phyloP scores from a whole-genome alignment of 2,797 vertebrate species.

The Clangula hyemalis region DNA sequence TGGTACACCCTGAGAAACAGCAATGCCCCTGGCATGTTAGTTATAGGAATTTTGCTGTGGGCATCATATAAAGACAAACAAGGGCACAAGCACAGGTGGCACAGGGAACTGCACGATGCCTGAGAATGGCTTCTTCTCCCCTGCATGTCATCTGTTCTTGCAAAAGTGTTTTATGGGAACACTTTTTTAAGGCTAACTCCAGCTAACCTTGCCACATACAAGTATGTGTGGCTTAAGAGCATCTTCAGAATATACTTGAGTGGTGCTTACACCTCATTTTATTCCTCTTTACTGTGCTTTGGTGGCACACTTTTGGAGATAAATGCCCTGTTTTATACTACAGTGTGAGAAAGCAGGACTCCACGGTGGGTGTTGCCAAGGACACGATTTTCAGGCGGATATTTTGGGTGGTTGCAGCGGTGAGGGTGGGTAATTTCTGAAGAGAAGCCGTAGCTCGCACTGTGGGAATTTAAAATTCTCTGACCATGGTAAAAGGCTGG shows the following conservation, averaged over 20 bases:
- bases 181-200: background rate
- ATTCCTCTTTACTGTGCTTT: background rate
- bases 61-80: background rate
- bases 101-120: background rate
- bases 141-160: background rate
- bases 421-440: background rate
- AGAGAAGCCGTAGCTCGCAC: background rate
- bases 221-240: background rate
- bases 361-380: background rate
- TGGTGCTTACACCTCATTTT: background rate
- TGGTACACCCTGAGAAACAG: background rate
- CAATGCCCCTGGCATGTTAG: background rate
- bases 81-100: background rate
- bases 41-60: background rate
- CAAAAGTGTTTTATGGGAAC: background rate
- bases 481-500: background rate
- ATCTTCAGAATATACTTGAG: background rate
- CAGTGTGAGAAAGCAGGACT: background rate
- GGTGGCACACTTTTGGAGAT: background rate
- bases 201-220: background rate
- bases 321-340: background rate
- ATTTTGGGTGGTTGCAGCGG: background rate
- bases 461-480: slow-evolving; percentile 3
- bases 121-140: background rate
- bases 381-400: background rate